Evolutionary conservation across 2,888 invertebrate species (phyloP).

Genomic region (Drosophila neutralis): DNA sequence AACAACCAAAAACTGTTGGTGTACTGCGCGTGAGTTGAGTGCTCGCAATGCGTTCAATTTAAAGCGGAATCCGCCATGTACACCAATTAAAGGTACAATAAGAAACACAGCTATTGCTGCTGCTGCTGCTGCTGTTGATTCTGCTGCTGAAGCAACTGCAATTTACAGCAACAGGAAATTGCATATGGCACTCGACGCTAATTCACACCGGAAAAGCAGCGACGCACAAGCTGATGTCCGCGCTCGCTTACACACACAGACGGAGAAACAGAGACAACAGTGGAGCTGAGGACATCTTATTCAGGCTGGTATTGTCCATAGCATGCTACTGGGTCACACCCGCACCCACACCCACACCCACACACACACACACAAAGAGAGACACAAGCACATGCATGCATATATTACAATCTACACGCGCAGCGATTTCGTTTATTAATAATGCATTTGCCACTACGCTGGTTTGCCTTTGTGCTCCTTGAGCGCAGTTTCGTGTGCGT

Average conservation of each 20-base stretch:
- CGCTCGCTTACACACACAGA: conserved; percentile 23
- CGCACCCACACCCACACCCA: conserved; percentile 9
- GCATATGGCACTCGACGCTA: conserved; percentile 77
- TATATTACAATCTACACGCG: conserved; percentile 61
- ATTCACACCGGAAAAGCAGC: conserved; percentile 74
- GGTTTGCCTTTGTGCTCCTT: conserved; percentile 34
- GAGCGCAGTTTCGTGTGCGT: conserved; percentile 40
- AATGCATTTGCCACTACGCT: conserved; percentile 57
- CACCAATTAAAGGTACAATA: conserved; percentile 65
- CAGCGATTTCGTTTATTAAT: conserved; percentile 66
- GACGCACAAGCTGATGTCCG: conserved; percentile 55
- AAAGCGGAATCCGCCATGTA: conserved; percentile 49
- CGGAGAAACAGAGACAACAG: conserved; percentile 14
- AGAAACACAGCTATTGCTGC: conserved; percentile 20
- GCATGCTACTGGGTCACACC: conserved; percentile 33
- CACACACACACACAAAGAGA: conserved; percentile 9
- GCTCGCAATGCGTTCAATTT: conserved; percentile 48
- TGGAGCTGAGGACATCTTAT: conserved; percentile 59
- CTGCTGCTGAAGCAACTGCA: conserved; percentile 30
- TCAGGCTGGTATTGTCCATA: conserved; percentile 50
- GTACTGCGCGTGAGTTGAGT: conserved; percentile 43
- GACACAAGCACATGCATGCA: conserved; percentile 37
- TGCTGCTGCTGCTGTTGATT: conserved; percentile 9
- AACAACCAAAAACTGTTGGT: conserved; percentile 28
- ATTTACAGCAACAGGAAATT: conserved; percentile 78